Evolutionary conservation across 2,797 vertebrate genomes (phyloP).

Genomic region (Brachyrhaphis roseni): DNA sequence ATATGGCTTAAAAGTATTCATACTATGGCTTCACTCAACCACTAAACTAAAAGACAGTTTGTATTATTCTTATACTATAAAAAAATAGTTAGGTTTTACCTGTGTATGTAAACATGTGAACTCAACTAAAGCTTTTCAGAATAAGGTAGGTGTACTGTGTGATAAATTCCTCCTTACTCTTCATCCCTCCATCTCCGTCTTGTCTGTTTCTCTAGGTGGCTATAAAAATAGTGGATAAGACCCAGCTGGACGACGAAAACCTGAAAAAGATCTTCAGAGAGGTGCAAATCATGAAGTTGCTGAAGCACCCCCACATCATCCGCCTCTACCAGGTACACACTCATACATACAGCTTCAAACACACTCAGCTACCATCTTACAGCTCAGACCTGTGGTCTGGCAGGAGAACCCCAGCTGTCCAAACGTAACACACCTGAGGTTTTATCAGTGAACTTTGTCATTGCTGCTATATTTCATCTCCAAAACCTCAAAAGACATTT

Average conservation of each 20-base stretch:
- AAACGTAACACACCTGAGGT: not conserved
- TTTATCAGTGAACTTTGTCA: not conserved
- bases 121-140: not conserved
- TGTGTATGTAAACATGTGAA: not conserved
- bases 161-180: not conserved
- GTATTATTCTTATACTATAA: not conserved
- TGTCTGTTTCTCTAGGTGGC: slow-evolving; percentile 85
- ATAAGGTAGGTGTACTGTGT: not conserved
- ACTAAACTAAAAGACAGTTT: not conserved
- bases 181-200: slow-evolving; percentile 18
- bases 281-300: slow-evolving; percentile 99
- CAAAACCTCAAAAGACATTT: not conserved
- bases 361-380: slow-evolving; percentile 18
- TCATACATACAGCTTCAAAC: slow-evolving; percentile 37
- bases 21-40: not conserved
- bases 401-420: not conserved
- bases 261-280: slow-evolving; percentile 99
- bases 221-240: slow-evolving; percentile 99
- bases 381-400: slow-evolving; percentile 22
- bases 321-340: slow-evolving; percentile 92
- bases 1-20: not conserved
- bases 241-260: slow-evolving; percentile 97
- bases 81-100: not conserved
- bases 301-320: slow-evolving; percentile 98
- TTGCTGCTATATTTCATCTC: not conserved